A percentile compares a stretch with the other conserved stretches of the same genome.
Conservation (phyloP, 2,797 vertebrate species). For the Gallinago nigripennis region DNA sequence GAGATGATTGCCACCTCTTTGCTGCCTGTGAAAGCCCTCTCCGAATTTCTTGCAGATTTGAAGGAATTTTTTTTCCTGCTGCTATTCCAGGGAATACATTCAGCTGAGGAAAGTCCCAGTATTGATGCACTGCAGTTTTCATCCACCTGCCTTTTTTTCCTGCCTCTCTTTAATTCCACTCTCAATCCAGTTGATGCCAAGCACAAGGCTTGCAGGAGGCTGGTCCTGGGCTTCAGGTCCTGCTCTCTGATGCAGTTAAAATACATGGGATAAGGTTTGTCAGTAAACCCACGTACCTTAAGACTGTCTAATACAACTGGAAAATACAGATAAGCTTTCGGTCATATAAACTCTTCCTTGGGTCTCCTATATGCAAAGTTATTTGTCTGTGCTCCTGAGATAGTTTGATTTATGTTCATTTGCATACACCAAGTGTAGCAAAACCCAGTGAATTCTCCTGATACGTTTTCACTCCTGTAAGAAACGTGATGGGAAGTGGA, state of each 20-base stretch:
- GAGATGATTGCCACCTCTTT: not conserved
- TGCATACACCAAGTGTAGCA: not conserved
- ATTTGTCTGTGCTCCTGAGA: constrained; percentile 3
- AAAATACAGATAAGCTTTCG: not conserved
- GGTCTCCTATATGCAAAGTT: not conserved
- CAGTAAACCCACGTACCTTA: not conserved
- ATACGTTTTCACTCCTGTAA: not conserved
- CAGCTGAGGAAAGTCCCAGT: not conserved
- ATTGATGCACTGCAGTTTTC: not conserved
- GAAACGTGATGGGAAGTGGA: constrained; percentile 21
- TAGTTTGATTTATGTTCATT: constrained; percentile 33
- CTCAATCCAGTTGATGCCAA: not conserved
- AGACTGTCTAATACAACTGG: not conserved
- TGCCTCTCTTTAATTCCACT: not conserved
- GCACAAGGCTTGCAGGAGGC: not conserved
- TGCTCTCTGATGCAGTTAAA: not conserved
- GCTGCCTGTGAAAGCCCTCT: not conserved
- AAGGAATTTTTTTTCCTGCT: not conserved
- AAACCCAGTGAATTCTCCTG: not conserved
- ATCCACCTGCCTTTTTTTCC: not conserved
- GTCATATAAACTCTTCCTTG: not conserved
- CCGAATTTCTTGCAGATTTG: not conserved
- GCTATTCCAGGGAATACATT: not conserved
- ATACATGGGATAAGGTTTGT: not conserved
- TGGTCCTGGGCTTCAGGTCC: not conserved